Conservation (phyloP, 2,797 vertebrate species). For the Myripristis murdjan region DNA sequence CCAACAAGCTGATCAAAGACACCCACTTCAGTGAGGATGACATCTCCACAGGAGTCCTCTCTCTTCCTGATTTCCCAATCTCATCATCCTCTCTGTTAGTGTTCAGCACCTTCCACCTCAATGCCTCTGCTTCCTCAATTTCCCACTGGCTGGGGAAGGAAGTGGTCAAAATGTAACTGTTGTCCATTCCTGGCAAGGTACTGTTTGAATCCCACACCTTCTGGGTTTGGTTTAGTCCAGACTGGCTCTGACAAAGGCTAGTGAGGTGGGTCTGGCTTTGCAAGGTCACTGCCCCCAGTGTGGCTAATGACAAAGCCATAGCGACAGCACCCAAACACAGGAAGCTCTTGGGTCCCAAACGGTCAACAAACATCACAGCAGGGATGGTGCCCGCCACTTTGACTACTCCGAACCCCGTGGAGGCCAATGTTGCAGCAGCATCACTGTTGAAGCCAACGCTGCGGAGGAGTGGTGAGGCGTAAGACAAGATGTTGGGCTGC, state of each 20-base stretch:
- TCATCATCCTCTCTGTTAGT: constrained; percentile 34
- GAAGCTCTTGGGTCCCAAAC: constrained; percentile 93
- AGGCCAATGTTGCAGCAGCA: constrained; percentile 93
- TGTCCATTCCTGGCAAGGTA: constrained; percentile 41
- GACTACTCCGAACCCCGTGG: constrained; percentile 93
- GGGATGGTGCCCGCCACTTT: constrained; percentile 94
- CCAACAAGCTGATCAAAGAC: constrained; percentile 91
- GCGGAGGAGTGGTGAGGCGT: constrained; percentile 93
- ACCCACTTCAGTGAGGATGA: constrained; percentile 90
- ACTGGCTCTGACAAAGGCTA: constrained; percentile 87
- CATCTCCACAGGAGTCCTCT: constrained; percentile 53
- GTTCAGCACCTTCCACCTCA: no score
- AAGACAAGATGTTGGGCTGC: constrained; percentile 95
- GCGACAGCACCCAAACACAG: constrained; percentile 91
- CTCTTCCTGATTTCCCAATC: constrained; percentile 13
- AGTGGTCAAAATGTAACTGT: constrained; percentile 32
- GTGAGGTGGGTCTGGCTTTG: constrained; percentile 90
- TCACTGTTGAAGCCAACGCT: constrained; percentile 95
- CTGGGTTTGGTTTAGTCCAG: constrained; percentile 75
- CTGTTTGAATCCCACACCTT: constrained; percentile 59
- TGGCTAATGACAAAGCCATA: constrained; percentile 90
- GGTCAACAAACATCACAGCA: constrained; percentile 92
- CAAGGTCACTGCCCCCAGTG: constrained; percentile 88
- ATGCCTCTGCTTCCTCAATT: constrained; percentile 23
- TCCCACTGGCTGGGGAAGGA: constrained; percentile 46